Evolutionary conservation across 2,888 invertebrate genomes (phyloP), one percentile per base, ranked within the genome.

Genomic region (Myopa testacea): DNA sequence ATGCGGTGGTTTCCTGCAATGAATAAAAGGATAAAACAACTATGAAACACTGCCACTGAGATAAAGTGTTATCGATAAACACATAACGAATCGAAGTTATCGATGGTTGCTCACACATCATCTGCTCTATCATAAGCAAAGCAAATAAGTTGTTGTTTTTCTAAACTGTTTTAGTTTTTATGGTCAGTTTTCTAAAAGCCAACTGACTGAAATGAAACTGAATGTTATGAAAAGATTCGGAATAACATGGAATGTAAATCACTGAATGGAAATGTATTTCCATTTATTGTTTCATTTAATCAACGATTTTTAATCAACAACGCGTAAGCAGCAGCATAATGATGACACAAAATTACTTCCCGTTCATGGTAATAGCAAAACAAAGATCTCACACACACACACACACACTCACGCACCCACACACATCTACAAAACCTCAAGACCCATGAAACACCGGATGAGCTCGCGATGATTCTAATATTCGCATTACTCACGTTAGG

Each of bases 1-100:
- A 89, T 84, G 89, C 89, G 81, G 86, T 86, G 62, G 89, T 84
- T 84, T 89, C 89, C 89, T 89, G 84, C 69, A 86, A 85, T 34
- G 55, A 79, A 80, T 72, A 55, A 60, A 60, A 16, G 19, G 60
- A 19, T 60, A 3, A 60, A 60, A 19, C 60, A 19, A 19, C 60
- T 10, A 55, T 55, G 16, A 55, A 55, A 55, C 10, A 55, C 16
- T 55, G 12, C 16, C 12, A 16, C 26, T 26, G 2, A 26, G 26
- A 26, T 26, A 1, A 26, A 26, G 26, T 26, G 26, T 26, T 26
- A 26, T 26, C 26, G 26, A 26, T 26, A 26, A 26, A 26, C 1
- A 55, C 55, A 14, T 55, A 55, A 55, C 55, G 55, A 55, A 1
- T 55, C 16, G 55, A 26, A 26, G 26, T 26, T 26, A 26, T 26